Percentiles rank a stretch among this genome's conserved stretches.
These are phyloP conservation scores for Dasyurus viverrinus DNA, from an alignment of 2,113 vertebrate genomes.

Conservation along the genomic window DNA sequence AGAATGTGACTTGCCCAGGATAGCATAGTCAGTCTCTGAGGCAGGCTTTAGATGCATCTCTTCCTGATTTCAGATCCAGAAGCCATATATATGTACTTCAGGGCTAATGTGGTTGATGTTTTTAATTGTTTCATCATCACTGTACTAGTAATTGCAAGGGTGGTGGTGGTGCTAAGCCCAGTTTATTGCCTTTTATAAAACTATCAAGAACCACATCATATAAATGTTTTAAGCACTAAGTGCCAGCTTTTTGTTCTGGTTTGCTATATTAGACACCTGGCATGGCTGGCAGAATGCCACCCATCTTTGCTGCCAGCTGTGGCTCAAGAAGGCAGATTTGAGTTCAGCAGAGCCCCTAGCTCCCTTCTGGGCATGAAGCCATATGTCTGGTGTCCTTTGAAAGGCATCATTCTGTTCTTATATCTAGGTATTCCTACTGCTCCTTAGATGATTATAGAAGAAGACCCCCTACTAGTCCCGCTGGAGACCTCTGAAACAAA, in stretches of 20 bases:
- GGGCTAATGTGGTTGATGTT: not conserved
- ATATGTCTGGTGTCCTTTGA: not conserved
- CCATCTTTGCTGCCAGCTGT: not conserved
- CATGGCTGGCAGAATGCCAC: not conserved
- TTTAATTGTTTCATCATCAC: not conserved
- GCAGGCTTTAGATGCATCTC: no score
- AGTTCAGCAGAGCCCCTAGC: not conserved
- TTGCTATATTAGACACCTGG: not conserved
- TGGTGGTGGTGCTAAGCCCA: not conserved
- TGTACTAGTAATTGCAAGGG: not conserved
- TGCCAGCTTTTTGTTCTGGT: not conserved
- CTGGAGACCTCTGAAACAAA: not conserved
- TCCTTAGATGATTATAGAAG: not conserved
- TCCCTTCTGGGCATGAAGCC: not conserved
- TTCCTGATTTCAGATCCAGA: not conserved
- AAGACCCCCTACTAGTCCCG: not conserved
- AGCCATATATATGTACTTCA: not conserved
- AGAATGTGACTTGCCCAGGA: not conserved
- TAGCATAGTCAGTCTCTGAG: not conserved
- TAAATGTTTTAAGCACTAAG: not conserved
- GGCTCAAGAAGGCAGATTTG: not conserved
- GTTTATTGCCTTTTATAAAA: not conserved
- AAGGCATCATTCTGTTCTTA: not conserved
- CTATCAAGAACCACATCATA: not conserved
- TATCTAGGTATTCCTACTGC: not conserved